Evolutionary conservation across 2,797 vertebrate genomes (phyloP), one percentile per base, ranked within the genome.

Genomic region (Myotis findleyi): DNA sequence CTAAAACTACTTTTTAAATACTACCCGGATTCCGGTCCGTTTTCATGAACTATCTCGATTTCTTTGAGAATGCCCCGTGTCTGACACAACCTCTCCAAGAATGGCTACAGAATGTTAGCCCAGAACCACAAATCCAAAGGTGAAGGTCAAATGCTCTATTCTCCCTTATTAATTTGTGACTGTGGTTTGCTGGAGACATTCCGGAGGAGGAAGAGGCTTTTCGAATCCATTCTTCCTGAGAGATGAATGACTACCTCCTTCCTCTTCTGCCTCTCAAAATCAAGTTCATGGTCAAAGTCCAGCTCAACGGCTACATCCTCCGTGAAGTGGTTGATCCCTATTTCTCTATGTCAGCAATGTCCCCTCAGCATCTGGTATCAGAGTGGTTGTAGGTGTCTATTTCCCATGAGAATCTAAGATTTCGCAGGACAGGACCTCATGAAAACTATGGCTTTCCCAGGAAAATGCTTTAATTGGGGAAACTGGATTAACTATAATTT

Each of bases 271-370:
- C 69, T 85, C 71, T 92, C 51, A 88, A 49, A 96, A 49, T 53
- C 38, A 90, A 62, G 38, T 66, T 83, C 87, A 87, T 71, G 69
- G 76, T 86, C 47, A 79, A 94, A 93, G 62, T 53, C n/a, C 33
- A 80, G 68, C 30, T 92, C 71, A 27, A 83, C 62, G 21, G n/a
- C 59, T 41, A 47, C 51, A 55, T 59, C 36, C 66, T 41, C 62
- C 75, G 33, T 82, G 38, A 80, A 55, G 36, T 0, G 44, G 33
- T 2, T 33, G 12, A 62, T 25, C 33, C 30, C 69, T 51, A 1
- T 44, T 82, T 88, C 83, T 72, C 68, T 9, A n/a, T 2, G 64
- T 86, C 0, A 76, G 86, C 62, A 81, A 69, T 0, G 0, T 8
- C 30, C 14, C 23, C 16, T 53, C 2, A 25, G 44, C 33, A 30